Evolutionary conservation across 2,113 vertebrate genomes (phyloP).

Genomic region (Herpetotheres cachinnans): DNA sequence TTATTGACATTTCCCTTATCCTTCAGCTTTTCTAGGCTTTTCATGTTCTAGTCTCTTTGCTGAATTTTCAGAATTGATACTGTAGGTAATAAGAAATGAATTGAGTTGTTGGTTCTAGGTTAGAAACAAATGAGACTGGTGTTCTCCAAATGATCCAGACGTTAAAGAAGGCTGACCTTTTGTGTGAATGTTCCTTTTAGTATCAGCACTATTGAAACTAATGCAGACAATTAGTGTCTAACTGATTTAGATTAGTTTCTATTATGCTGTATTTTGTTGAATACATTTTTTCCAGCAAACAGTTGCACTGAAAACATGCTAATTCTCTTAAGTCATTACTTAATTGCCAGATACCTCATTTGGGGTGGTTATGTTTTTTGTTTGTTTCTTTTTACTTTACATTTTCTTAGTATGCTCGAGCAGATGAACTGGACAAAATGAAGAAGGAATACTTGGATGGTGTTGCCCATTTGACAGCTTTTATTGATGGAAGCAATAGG

Average conservation of each 20-base stretch:
- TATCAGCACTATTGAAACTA: not conserved
- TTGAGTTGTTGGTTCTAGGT: not conserved
- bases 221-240: not conserved
- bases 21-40: not conserved
- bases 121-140: not conserved
- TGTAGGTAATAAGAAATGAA: not conserved
- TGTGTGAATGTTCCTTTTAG: not conserved
- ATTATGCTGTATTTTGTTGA: not conserved
- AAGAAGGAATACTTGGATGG: constrained; percentile 84
- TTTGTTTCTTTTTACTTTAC: not conserved
- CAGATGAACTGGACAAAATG: constrained; percentile 87
- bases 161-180: not conserved
- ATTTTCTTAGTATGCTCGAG: constrained; percentile 82
- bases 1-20: not conserved
- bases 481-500: constrained; percentile 80
- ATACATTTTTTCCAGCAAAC: not conserved
- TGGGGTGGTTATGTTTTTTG: not conserved
- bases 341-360: not conserved
- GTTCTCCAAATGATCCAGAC: not conserved
- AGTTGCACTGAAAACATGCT: not conserved
- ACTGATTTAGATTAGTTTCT: not conserved
- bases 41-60: not conserved
- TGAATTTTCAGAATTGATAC: not conserved
- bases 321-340: not conserved
- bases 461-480: constrained; percentile 76